Percentiles rank a stretch among this genome's conserved stretches.
Evolutionary conservation across 2,113 vertebrate genomes (phyloP).

Genomic region (Myotis lucifugus): DNA sequence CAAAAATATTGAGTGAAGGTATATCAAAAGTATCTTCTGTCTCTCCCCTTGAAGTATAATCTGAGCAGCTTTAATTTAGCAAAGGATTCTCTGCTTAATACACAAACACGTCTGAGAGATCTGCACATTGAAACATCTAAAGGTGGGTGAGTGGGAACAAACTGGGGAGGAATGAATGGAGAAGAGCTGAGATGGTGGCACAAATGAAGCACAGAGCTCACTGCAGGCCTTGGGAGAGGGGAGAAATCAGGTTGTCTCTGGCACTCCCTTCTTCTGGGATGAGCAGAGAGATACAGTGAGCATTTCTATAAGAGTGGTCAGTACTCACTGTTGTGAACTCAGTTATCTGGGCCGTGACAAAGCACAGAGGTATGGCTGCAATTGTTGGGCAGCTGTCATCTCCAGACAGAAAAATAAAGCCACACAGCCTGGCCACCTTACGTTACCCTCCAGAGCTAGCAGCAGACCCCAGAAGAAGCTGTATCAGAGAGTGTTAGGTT

Average conservation of each 20-base stretch:
- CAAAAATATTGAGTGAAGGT: not conserved
- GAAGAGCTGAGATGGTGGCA: not conserved
- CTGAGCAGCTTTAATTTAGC: not conserved
- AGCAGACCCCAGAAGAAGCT: not conserved
- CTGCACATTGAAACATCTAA: not conserved
- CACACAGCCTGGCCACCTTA: not conserved
- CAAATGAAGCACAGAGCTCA: not conserved
- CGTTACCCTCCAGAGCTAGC: no score
- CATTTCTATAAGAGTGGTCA: not conserved
- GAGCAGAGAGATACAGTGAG: no score
- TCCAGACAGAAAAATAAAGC: not conserved
- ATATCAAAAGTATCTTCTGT: not conserved
- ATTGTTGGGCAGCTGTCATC: not conserved
- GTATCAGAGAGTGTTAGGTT: not conserved
- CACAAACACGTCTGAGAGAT: not conserved
- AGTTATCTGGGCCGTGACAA: not conserved
- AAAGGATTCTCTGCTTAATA: not conserved
- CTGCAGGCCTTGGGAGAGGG: not conserved
- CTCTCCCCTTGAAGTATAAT: not conserved
- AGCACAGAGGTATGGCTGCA: not conserved
- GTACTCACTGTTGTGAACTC: not conserved
- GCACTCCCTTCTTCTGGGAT: no score
- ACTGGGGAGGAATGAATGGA: not conserved
- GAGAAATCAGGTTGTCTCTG: not conserved
- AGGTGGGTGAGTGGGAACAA: not conserved